Evolutionary conservation across 2,113 vertebrate genomes (phyloP).

Genomic region (Myrmecobius fasciatus): DNA sequence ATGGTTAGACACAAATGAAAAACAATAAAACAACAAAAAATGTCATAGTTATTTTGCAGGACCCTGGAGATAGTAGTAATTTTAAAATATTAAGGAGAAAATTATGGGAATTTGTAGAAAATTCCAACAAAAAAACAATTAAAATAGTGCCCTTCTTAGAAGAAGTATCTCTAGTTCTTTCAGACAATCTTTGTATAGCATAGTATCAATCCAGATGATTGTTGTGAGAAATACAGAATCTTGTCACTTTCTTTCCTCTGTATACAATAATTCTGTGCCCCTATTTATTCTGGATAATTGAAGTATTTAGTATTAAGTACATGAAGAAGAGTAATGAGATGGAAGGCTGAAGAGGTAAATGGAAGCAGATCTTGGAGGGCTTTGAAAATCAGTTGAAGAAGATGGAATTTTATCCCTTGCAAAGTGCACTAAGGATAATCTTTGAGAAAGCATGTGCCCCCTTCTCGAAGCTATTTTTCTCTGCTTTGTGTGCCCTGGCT

Average conservation of each 20-base stretch:
- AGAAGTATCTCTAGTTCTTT: not conserved
- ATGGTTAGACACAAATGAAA: not conserved
- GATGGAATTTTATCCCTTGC: not conserved
- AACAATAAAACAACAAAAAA: not conserved
- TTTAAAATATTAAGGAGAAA: not conserved
- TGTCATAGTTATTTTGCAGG: not conserved
- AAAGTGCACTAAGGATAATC: no score
- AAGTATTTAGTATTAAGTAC: not conserved
- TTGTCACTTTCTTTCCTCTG: not conserved
- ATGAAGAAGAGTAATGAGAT: not conserved
- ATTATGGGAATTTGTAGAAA: not conserved
- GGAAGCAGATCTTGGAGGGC: not conserved
- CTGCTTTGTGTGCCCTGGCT: not conserved
- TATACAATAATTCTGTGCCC: not conserved
- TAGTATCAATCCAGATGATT: not conserved
- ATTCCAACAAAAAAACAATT: not conserved
- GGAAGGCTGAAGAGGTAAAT: not conserved
- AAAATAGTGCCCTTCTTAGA: not conserved
- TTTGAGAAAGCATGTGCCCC: not conserved
- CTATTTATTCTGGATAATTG: not conserved
- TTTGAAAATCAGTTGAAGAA: not conserved
- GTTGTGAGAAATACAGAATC: not conserved
- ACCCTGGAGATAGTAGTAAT: not conserved
- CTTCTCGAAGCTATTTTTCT: not conserved
- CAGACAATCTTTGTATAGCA: not conserved